Base-by-base conservation (phyloP, 2,888 invertebrate genomes). In the Aphidius colemani region DNA sequence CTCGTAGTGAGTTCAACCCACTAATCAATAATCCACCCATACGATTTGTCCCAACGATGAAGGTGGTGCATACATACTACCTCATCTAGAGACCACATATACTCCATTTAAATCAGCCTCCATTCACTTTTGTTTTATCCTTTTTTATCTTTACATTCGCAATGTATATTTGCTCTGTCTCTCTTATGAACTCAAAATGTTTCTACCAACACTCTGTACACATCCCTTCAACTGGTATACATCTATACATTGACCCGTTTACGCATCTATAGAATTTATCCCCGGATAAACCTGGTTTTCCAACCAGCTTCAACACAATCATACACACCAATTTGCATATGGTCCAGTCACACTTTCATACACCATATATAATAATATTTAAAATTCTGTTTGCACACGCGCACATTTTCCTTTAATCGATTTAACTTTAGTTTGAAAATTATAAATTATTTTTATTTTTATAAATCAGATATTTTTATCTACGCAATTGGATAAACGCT, bases 21-120 rank as follows among this genome's bases (percentile, higher is more conserved):
- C 69, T 70, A 74, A 77, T 76, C 75, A 72, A 75, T 77, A 75
- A 30, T 68, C 66, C 65, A 67, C 64, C 62, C 61, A 66, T 67
- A 61, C 59, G 56, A 59, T 53, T 41, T 18, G 60, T 13, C 30
- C 30, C 30, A 30, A 30, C 30, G 3, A 30, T 30, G 5, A 30
- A 30, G 4, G 30, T 30, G 30, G 30, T 30, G 5, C 30, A 18
- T 18, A 18, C 30, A 30, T 18, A 18, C 13, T 18, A 18, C 1
- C 30, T 5, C 30, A 30, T 30, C 30, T 30, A 30, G 4, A 30
- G 5, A 30, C 30, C 30, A 30, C 30, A 30, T 30, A 30, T 30
- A 53, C 45, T 45, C 60, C 50, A 44, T 56, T 53, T 46, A n/a
- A 58, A 53, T 30, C 13, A 46, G 45, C 45, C 45, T 43, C 48